A percentile compares a stretch with the other conserved stretches of the same genome.
Conservation (phyloP, 2,888 invertebrate species). For the Rhagonycha lutea region DNA sequence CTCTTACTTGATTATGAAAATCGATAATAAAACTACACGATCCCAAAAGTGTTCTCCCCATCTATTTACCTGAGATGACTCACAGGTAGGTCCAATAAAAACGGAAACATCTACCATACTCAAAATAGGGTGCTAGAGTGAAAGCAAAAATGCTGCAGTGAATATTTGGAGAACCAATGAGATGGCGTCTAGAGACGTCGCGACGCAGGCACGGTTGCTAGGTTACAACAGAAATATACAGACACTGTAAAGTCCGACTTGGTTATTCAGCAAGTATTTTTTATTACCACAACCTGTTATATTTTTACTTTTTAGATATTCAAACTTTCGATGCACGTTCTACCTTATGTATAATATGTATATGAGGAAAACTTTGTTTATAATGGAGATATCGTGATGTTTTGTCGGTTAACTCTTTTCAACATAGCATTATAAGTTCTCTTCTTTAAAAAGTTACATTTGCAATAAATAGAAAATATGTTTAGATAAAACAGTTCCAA, state of each 20-base stretch:
- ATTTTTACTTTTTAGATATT: not conserved
- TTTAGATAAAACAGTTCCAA: conserved; percentile 27
- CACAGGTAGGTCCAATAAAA: conserved; percentile 50
- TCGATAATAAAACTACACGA: conserved; percentile 22
- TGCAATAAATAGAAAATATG: not conserved
- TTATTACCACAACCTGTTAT: not conserved
- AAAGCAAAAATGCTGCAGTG: conserved; percentile 42
- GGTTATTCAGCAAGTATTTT: not conserved
- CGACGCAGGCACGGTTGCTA: conserved; percentile 45
- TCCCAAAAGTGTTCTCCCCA: conserved; percentile 54
- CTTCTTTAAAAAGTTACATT: not conserved
- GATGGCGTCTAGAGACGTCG: conserved; percentile 45
- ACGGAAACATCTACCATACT: conserved; percentile 54
- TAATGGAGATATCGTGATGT: not conserved
- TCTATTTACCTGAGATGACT: conserved; percentile 57
- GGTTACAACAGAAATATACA: conserved; percentile 44
- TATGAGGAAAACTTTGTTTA: not conserved
- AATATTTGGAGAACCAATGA: conserved; percentile 44
- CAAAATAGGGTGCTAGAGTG: conserved; percentile 43
- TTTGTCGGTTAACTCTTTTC: not conserved
- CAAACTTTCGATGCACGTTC: not conserved
- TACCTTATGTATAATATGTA: too few relatives aligned
- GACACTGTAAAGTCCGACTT: conserved; percentile 33
- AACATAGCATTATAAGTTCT: not conserved
- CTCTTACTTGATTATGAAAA: conserved; percentile 6